Conservation (phyloP, 2,113 vertebrate species). For the Seriola dumerili region DNA sequence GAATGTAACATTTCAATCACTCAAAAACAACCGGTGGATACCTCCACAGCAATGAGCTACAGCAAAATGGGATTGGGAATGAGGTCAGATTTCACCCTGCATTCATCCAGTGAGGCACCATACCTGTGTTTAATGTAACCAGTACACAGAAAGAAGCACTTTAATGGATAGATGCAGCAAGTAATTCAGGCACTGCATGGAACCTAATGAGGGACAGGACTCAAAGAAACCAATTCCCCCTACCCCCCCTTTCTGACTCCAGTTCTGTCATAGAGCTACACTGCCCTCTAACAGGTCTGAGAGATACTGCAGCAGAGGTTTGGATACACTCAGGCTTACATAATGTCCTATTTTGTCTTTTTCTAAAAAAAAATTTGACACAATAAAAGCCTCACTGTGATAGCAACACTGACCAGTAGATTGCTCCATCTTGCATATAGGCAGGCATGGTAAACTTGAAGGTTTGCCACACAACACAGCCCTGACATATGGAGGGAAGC, state of each 20-base stretch:
- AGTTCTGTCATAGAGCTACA: slow-evolving; percentile 72
- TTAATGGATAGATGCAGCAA: slow-evolving; percentile 79
- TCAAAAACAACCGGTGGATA: slow-evolving; percentile 47
- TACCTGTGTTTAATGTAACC: slow-evolving; percentile 76
- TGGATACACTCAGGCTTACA: slow-evolving; percentile 9
- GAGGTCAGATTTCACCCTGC: slow-evolving; percentile 68
- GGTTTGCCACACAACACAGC: slow-evolving; percentile 43
- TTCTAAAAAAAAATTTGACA: slow-evolving; percentile 23
- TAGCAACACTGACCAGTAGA: slow-evolving; percentile 7
- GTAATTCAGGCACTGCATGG: slow-evolving; percentile 81
- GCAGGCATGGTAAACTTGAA: slow-evolving; percentile 44
- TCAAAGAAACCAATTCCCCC: slow-evolving; percentile 73
- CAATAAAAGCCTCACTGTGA: slow-evolving; percentile 13
- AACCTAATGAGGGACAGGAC: slow-evolving; percentile 82
- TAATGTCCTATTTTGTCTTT: slow-evolving; percentile 37
- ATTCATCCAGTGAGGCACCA: slow-evolving; percentile 56
- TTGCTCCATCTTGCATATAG: slow-evolving; percentile 30
- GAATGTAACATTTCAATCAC: slow-evolving; percentile 62
- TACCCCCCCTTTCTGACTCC: background rate
- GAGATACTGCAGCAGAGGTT: slow-evolving; percentile 68
- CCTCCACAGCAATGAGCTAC: slow-evolving; percentile 45
- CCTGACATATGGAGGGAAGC: slow-evolving; percentile 47
- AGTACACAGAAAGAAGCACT: slow-evolving; percentile 74
- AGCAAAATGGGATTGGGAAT: slow-evolving; percentile 57
- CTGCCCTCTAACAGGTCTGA: slow-evolving; percentile 82